Evolutionary conservation across 2,888 invertebrate species (phyloP), one percentile per base, ranked within the genome.

Genomic region (Drosophila anceps): DNA sequence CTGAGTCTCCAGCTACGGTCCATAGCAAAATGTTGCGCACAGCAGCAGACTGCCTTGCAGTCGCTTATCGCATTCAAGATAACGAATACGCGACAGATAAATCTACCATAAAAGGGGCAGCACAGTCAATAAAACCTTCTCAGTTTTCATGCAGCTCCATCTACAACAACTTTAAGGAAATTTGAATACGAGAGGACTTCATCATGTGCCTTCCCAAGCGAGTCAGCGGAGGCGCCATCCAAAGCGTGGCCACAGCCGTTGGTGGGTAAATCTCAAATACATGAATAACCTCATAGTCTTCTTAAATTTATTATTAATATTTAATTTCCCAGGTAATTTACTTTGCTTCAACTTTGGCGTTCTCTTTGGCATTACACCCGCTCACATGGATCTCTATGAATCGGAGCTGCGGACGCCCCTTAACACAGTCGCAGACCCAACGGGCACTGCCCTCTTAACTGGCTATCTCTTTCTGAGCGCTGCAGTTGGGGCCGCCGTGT

Each of bases 311-410:
- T 20, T 20, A 8, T 15, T 20, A 8, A 24, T 20, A 2, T 35
- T 35, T 1, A 20, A 24, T 13, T 2, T 15, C 13, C 8, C 2
- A 92, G 92, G 92, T 13, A 86, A 84, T 59, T 65, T 92, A 60
- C 66, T 91, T n/a, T 90, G 88, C 46, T 76, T 92, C n/a, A 92
- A 92, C 20, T 92, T 91, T 73, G 92, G 92, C 7, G 57, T 92
- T 0, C 84, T 91, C 64, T 91, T 92, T 61, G 92, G 92, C 46
- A 87, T 92, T 0, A 92, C 92, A 0, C 90, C 92, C 4, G 84
- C 91, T 0, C 90, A 91, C 48, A 81, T 89, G 63, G 18, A 69
- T 2, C 73, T 91, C 12, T 92, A 92, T 61, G 90, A 92, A 60
- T 86, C 89, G 10, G 74, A 69, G 13, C 13, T 54, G 3, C 57